These are phyloP conservation scores for Conopomorpha cramerella DNA, from an alignment of 1,140 invertebrate genomes.

Conservation along the genomic window DNA sequence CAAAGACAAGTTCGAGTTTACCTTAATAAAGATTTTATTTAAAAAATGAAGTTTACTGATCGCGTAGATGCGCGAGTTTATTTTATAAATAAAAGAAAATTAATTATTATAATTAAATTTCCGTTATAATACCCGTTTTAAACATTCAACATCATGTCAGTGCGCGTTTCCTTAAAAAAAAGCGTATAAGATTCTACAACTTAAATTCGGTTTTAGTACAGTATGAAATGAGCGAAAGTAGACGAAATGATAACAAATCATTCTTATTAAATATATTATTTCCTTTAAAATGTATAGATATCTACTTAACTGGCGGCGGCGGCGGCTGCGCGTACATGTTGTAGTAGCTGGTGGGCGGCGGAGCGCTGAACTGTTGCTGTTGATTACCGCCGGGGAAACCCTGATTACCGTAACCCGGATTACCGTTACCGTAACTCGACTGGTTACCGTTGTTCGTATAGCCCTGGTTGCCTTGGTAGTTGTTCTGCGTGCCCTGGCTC, in stretches of 20 bases:
- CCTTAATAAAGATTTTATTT: too few relatives aligned
- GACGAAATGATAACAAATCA: too few relatives aligned
- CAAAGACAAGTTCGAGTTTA: too few relatives aligned
- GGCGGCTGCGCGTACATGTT: slow-evolving; percentile 43
- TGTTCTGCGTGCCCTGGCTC: slow-evolving; percentile 6
- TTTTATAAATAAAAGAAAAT: neutral
- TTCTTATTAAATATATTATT: too few relatives aligned
- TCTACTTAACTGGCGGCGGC: slow-evolving; percentile 12
- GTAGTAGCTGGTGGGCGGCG: slow-evolving; percentile 31
- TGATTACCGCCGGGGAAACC: slow-evolving; percentile 1
- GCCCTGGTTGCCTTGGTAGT: slow-evolving; percentile 10
- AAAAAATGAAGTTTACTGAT: too few relatives aligned
- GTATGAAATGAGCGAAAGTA: too few relatives aligned
- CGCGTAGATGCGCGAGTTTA: neutral
- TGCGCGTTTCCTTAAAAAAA: too few relatives aligned
- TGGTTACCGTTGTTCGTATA: slow-evolving; percentile 7
- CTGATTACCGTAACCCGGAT: neutral
- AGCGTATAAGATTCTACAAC: neutral
- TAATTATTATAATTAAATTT: neutral
- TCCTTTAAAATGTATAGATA: too few relatives aligned
- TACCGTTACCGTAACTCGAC: too few relatives aligned
- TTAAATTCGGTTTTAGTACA: too few relatives aligned
- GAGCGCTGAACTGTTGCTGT: slow-evolving; percentile 6
- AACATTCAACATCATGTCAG: too few relatives aligned
- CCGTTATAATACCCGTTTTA: too few relatives aligned